These are phyloP conservation scores for Ranitomeya variabilis DNA, from an alignment of 2,113 vertebrate species.

Conservation along the genomic window DNA sequence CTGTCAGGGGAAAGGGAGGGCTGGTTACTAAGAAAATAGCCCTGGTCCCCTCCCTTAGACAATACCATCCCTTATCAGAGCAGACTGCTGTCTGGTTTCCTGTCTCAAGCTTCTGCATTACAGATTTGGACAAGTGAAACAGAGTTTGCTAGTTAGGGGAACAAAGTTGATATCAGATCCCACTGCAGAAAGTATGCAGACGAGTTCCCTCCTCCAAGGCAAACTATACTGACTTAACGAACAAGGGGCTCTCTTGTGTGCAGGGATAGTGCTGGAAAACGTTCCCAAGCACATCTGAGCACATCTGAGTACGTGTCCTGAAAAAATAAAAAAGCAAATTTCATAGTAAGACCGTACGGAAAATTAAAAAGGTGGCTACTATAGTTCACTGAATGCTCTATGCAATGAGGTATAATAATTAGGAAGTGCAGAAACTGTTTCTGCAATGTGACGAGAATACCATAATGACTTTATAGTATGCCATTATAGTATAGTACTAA, in stretches of 20 bases:
- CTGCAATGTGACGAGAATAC: not conserved
- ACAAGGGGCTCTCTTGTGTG: conserved; percentile 58
- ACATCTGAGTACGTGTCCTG: conserved; percentile 38
- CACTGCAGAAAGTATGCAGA: conserved; percentile 61
- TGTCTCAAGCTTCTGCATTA: conserved; percentile 73
- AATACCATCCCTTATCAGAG: conserved; percentile 72
- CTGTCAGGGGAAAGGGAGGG: conserved; percentile 62
- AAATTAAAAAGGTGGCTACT: not conserved
- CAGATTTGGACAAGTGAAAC: conserved; percentile 70
- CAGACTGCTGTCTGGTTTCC: conserved; percentile 80
- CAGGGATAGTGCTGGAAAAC: conserved; percentile 48
- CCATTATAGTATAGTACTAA: not conserved
- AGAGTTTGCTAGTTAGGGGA: conserved; percentile 62
- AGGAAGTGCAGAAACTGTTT: not conserved
- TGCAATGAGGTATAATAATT: not conserved
- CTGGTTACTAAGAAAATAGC: conserved; percentile 39
- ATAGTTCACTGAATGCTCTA: not conserved
- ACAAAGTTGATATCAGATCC: conserved; percentile 66
- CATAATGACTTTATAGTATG: not conserved
- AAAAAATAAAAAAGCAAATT: conserved; percentile 18
- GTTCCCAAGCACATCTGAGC: conserved; percentile 42
- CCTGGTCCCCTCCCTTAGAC: conserved; percentile 69
- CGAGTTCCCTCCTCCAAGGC: conserved; percentile 55
- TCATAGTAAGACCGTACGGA: not conserved
- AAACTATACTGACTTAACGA: conserved; percentile 54